Conservation (phyloP, 2,797 vertebrate species). For the Pogonophryne albipinna region DNA sequence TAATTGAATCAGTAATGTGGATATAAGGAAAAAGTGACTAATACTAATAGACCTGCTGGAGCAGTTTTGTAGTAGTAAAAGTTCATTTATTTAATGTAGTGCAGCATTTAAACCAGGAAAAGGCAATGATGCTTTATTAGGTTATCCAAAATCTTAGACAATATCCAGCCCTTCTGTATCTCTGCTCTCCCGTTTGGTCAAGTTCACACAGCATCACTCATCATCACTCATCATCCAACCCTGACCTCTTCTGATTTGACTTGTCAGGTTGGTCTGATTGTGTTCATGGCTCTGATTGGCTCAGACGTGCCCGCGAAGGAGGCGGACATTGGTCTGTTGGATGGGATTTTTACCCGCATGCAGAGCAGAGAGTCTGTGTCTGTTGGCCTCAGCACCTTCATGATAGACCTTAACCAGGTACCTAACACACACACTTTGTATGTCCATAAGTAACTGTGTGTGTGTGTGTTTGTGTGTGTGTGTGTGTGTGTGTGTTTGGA, state of each 20-base stretch:
- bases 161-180: no score
- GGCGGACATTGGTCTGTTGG: slow-evolving; percentile 93
- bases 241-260: slow-evolving; percentile 29
- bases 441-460: neutral
- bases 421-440: slow-evolving; percentile 12
- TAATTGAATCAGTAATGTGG: no score
- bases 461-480: slow-evolving; percentile 16
- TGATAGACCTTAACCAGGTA: slow-evolving; percentile 98
- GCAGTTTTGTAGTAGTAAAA: no score
- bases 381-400: slow-evolving; percentile 96
- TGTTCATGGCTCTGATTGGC: slow-evolving; percentile 97
- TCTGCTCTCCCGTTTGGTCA: neutral
- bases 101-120: no score
- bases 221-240: neutral
- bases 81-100: no score
- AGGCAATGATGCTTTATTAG: no score
- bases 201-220: neutral
- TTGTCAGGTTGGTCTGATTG: slow-evolving; percentile 92
- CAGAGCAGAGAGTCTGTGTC: slow-evolving; percentile 96
- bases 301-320: slow-evolving; percentile 94
- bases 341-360: slow-evolving; percentile 95
- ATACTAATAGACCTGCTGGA: no score
- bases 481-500: slow-evolving; percentile 79
- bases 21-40: no score
- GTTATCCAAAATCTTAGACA: no score